Base-by-base conservation (phyloP, 1,140 invertebrate genomes). In the Tetranychus urticae region DNA sequence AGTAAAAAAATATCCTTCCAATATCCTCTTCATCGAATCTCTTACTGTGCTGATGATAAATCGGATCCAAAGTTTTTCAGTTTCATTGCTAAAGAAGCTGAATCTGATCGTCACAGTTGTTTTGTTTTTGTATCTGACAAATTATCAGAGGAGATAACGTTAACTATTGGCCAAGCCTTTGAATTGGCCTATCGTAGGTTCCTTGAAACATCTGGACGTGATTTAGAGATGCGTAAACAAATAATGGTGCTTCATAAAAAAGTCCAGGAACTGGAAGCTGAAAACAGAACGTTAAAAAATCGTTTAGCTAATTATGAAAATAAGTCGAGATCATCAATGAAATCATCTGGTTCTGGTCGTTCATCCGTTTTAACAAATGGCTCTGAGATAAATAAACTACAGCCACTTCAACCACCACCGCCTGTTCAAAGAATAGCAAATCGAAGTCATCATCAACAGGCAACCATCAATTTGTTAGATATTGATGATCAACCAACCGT, bases 61-160 rank as follows among this genome's bases (percentile, higher is more conserved):
- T 87, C 88, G 48, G 90, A 93, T 60, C 96, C 94, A 70, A 87
- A 88, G 67, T 94, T 93, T 75, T 94, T 97, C 74, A 85, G 83
- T 68, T 97, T 97, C 72, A 94, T 97, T 67, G 91, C 89, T 42
- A 96, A 94, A 77, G 86, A 86, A 66, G 81, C 81, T 31, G 78
- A 80, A 55, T 70, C 72, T 36, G 88, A 92, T 66, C 81, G 81
- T 66, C 90, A 97, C 70, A 85, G 83, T 68, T 96, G 91, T 71
- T 96, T 93, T 73, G 90, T 97, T 1, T 94, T 97, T 69, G 86
- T 92, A 59, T 92, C 88, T 64, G 91, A 93, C 68, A 94, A 94
- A 77, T 75, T 93, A 68, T 87, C 91, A 7, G 90, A 93, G 67
- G 90, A 96, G 71, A 93, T 97, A 61, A 96, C 90, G 10, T 74